Base-by-base conservation (phyloP, 92 coral and sea anemone genomes). In the Plumapathes pennacea region DNA sequence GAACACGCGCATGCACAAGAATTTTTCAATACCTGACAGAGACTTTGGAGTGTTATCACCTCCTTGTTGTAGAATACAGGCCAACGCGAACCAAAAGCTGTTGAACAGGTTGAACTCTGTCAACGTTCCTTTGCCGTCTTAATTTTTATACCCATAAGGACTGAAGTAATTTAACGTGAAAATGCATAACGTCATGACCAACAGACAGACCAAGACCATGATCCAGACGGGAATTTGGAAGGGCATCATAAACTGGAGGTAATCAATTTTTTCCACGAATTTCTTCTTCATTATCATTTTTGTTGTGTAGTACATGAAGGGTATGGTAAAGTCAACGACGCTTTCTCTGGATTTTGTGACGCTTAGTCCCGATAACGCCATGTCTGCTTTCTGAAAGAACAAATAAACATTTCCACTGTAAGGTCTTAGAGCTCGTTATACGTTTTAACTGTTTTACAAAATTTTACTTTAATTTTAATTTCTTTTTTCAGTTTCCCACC, bases 61-160 rank as follows among this genome's bases (percentile, higher is more conserved):
- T 13, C 97, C 97, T 41, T 89, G 97, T 20, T 84, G 87, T 19
- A 89, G 54, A 86, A 80, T 85, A 4, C 83, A 85, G 8, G 92
- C 87, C 44, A 85, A 37, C 2, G 92, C 62, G 73, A 85, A 85
- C 92, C 92, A 85, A 30, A 85, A 50, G 38, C 92, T 85, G 50
- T 85, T 85, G 46, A 85, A 80, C 27, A 76, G 33, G 46, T 32
- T 80, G 30, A 85, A 85, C 73, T 85, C 92, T 14, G 40, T 74
- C 1, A 83, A 84, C 0, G 79, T 74, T 0, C 92, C 86, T 20
- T 52, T 58, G 8, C 79, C 74, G 12, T 59, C 53, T 5, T 78
- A 86, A 30, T 74, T 46, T 68, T 78, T 84, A 66, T 57, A 83
- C 13, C 97, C 86, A 50, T 80, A 89, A 9, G 97, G 97, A 25